Conservation (phyloP, 2,888 invertebrate genomes). For the Trichogramma dendrolimi region DNA sequence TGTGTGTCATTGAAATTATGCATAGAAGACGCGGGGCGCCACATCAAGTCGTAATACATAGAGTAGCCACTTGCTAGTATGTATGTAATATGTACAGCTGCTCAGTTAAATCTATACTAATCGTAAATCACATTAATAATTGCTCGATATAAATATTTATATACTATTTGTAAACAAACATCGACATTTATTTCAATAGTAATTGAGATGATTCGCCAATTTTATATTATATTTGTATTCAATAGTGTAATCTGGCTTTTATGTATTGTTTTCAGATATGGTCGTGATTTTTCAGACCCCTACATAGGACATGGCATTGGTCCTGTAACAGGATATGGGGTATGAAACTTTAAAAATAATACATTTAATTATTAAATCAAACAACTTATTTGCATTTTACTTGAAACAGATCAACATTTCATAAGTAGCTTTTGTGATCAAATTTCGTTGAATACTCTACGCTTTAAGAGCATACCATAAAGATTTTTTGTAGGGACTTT, state of each 20-base stretch:
- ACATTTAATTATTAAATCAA: not conserved
- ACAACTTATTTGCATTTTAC: not conserved
- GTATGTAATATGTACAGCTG: too few species aligned
- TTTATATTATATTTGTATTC: not conserved
- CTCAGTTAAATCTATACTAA: too few species aligned
- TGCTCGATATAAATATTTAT: too few species aligned
- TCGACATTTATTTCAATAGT: too few species aligned
- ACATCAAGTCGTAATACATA: too few species aligned
- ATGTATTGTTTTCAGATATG: slow-evolving; percentile 62
- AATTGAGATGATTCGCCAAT: not conserved
- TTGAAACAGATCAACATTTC: not conserved
- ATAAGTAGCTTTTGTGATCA: not conserved
- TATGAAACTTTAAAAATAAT: slow-evolving; percentile 54
- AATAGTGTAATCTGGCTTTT: not conserved
- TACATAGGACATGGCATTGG: slow-evolving; percentile 94
- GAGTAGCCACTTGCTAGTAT: too few species aligned
- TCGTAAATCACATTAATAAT: too few species aligned
- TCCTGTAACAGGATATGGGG: slow-evolving; percentile 95
- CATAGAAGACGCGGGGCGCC: too few species aligned
- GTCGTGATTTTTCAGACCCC: slow-evolving; percentile 88
- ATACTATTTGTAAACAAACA: too few species aligned
- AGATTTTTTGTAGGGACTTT: too few species aligned
- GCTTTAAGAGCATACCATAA: not conserved
- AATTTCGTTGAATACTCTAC: not conserved
- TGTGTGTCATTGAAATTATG: too few species aligned